Conservation (phyloP, 1,140 invertebrate species). For the Brachionus sp. region DNA sequence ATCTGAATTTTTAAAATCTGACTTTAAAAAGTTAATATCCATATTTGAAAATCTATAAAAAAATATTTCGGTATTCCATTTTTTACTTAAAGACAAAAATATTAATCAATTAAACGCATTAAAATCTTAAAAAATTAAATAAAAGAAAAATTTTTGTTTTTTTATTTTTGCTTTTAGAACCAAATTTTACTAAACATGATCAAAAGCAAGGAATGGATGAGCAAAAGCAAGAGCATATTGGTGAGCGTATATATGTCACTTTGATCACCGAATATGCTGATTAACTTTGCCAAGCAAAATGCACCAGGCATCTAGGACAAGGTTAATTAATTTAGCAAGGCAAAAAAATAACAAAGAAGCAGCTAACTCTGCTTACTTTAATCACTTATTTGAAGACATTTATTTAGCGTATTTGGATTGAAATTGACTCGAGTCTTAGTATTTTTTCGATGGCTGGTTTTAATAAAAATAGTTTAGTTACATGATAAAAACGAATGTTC, state of each 20-base stretch:
- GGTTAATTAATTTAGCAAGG: background rate
- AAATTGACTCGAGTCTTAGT: background rate
- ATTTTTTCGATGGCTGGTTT: conserved; percentile 35
- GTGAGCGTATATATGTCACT: background rate
- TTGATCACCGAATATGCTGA: background rate
- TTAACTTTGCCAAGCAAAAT: background rate
- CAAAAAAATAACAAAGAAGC: background rate
- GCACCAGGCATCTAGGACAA: background rate
- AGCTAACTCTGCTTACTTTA: background rate
- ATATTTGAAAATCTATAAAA: too few species aligned
- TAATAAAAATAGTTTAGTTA: background rate
- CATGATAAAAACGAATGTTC: background rate
- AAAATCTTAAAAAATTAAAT: too few species aligned
- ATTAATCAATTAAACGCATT: too few species aligned
- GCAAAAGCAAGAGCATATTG: background rate
- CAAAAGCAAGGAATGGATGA: background rate
- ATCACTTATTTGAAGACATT: background rate
- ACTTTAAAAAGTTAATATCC: too few species aligned
- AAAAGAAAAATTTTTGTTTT: too few species aligned
- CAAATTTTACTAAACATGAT: too few species aligned
- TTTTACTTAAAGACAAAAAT: too few species aligned
- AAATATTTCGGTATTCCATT: too few species aligned
- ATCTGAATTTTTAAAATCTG: too few species aligned
- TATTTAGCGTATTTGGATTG: background rate
- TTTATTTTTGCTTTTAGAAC: too few species aligned